Base-by-base conservation (phyloP, 2,113 vertebrate species). In the Hymenochirus boettgeri region DNA sequence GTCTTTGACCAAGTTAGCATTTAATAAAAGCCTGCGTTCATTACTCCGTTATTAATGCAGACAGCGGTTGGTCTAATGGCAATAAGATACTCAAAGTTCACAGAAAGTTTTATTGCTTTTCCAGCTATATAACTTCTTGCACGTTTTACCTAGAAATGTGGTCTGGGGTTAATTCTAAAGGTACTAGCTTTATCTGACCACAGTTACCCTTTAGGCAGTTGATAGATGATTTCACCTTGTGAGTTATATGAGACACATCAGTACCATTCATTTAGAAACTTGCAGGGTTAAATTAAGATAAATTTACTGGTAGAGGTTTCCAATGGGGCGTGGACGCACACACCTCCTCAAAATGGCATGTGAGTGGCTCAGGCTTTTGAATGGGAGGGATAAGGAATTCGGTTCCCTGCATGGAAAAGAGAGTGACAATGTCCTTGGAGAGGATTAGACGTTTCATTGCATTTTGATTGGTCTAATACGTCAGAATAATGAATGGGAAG, bases 301-400 rank as follows among this genome's bases (percentile, higher is more conserved):
- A 59, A 53, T 27, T 25, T 5, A n/a, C 3, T 17, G 18, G n/a
- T 2, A n/a, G 18, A 29, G 6, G n/a, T 2, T 56, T 31, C 24
- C 8, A 53, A 2, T 23, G 65, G 35, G 65, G 65, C 42, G 65
- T 67, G 56, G 23, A 29, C 23, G 15, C 47, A 31, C 65, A 67
- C 65, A 60, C 65, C 65, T 67, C 65, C 56, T 45, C 4, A 39
- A 24, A 17, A 27, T n/a, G 2, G n/a, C 17, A n/a, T 24, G 18
- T 31, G 47, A 51, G 37, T 67, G 56, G 65, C 35, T 60, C 5
- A 7, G 56, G 45, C n/a, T 55, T 47, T 22, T 7, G n/a, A 58
- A 22, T 22, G 29, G 22, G 22, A 15, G 54, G 17, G n/a, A 11
- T 0, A 5, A 22, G 45, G 29, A n/a, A 18, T 19, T 7, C 5